Conservation (phyloP, 2,113 vertebrate genomes). For the Calonectris borealis region DNA sequence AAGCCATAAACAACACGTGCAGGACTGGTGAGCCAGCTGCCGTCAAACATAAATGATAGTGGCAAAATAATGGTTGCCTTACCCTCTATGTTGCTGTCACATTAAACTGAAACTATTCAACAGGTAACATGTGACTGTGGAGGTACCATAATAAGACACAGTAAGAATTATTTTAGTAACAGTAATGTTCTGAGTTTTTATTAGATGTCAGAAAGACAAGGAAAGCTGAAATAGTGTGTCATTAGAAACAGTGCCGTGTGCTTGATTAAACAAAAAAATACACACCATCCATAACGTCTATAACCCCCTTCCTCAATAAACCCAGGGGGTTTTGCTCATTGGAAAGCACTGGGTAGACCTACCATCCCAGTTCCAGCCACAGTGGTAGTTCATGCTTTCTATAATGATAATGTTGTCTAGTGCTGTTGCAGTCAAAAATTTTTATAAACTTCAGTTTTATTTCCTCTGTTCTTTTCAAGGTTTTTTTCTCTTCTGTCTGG, state of each 20-base stretch:
- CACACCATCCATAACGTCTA: not conserved
- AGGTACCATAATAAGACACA: not conserved
- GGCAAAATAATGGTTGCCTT: not conserved
- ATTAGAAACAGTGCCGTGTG: not conserved
- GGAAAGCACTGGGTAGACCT: not conserved
- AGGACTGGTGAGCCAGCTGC: not conserved
- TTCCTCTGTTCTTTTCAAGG: not conserved
- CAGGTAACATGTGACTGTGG: not conserved
- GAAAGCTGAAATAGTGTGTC: not conserved
- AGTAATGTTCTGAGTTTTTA: not conserved
- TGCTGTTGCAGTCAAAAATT: not conserved
- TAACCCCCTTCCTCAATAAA: not conserved
- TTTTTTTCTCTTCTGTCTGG: not conserved
- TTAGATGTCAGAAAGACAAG: not conserved
- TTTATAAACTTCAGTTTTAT: not conserved
- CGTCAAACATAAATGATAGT: not conserved
- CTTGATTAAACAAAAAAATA: not conserved
- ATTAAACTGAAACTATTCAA: slow-evolving; percentile 6
- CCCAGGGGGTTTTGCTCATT: rapidly evolving
- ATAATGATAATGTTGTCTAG: not conserved
- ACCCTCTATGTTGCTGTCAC: not conserved
- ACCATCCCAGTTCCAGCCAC: not conserved
- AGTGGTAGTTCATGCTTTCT: not conserved
- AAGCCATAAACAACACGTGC: not conserved
- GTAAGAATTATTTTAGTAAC: not conserved